phyloP scores from a whole-genome alignment of 2,797 vertebrate species.

The Triplophysa bombifrons region DNA sequence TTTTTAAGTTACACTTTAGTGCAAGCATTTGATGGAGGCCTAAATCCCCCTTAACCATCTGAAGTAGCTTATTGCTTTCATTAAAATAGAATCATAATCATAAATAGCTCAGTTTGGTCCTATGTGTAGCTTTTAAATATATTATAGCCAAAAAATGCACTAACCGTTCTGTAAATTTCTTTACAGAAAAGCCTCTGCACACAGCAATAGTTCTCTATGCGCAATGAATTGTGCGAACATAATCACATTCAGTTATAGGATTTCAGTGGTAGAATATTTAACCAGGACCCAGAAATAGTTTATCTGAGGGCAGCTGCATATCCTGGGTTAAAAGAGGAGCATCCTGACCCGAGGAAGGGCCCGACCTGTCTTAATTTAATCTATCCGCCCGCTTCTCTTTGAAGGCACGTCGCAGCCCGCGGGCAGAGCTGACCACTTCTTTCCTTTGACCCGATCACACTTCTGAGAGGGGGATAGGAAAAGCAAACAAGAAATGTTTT shows the following conservation, averaged over 20 bases:
- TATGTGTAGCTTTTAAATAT: too few species aligned
- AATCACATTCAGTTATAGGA: neutral
- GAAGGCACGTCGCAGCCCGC: constrained; percentile 30
- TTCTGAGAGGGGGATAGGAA: constrained; percentile 20
- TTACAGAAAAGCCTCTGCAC: too few species aligned
- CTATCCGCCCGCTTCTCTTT: constrained; percentile 65
- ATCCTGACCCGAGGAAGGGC: constrained; percentile 50
- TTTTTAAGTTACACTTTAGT: too few species aligned
- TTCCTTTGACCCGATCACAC: constrained; percentile 20
- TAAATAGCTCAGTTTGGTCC: too few species aligned
- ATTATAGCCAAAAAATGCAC: too few species aligned
- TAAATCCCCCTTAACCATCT: too few species aligned
- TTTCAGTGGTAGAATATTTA: constrained; percentile 52
- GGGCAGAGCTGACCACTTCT: constrained; percentile 28
- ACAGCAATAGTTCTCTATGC: too few species aligned
- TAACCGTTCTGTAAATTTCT: too few species aligned
- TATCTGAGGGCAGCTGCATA: constrained; percentile 57
- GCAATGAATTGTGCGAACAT: neutral
- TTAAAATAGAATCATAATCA: too few species aligned
- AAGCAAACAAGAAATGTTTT: constrained; percentile 18
- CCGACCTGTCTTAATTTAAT: constrained; percentile 73
- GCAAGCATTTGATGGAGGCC: too few species aligned
- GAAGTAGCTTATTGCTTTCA: too few species aligned
- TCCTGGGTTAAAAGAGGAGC: constrained; percentile 53
- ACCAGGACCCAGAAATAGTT: constrained; percentile 58